Evolutionary conservation across 2,797 vertebrate genomes (phyloP), one percentile per base, ranked within the genome.

Genomic region (Fistularia tabacaria): DNA sequence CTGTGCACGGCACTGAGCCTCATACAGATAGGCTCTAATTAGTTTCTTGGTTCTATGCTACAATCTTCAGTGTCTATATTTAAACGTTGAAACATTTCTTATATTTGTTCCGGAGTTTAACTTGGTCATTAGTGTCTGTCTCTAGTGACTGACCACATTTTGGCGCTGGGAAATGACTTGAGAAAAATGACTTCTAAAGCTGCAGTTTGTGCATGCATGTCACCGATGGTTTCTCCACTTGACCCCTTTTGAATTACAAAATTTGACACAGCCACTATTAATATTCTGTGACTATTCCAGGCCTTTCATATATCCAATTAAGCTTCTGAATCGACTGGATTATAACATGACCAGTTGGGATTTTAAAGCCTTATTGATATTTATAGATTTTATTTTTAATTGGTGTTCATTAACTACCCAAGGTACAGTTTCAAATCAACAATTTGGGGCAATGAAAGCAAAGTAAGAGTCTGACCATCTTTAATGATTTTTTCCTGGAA

Each of bases 251-350:
- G 73, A 69, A 76, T 83, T 81, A 74, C 69, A 59, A 74, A 77
- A 61, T 86, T 82, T 82, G 79, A 86, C 77, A 80, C 82, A 73
- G 71, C 70, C 64, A 51, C 62, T 84, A 83, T 88, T 85, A 87
- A 87, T 88, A 86, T 83, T 84, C 78, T 64, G 65, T 59, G 64
- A 65, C 87, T 85, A 83, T 86, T 86, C 74, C 59, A 67, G 78
- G 83, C 54, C 59, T 80, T 74, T 77, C 61, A 74, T 79, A 87
- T 87, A 89, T 89, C 89, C 83, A 89, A 89, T 90, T 90, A 89
- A 72, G 63, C 61, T 72, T 69, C 57, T 41, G 69, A 83, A 83
- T 85, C 83, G 80, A 74, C 72, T 69, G 84, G 85, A 90, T 88
- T 90, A 85, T 82, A 72, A 80, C 82, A 76, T 51, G 46, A 68